Evolutionary conservation across 2,113 vertebrate species (phyloP).

Genomic region (Thryonomys swinderianus): DNA sequence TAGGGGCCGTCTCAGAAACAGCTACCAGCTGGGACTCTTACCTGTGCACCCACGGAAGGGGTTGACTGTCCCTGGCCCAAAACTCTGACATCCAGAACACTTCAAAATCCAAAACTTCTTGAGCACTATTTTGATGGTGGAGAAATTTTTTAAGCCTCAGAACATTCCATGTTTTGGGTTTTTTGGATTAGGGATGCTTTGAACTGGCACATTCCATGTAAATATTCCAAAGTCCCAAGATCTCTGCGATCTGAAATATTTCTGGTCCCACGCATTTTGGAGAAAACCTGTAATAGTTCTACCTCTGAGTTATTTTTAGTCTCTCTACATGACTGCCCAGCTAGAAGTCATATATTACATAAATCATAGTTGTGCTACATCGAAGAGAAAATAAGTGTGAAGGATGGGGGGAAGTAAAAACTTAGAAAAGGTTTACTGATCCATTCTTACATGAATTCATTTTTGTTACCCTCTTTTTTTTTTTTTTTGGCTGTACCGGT

Average conservation of each 20-base stretch:
- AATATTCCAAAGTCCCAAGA: background rate
- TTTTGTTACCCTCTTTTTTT: background rate
- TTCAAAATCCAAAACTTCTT: background rate
- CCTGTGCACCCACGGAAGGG: background rate
- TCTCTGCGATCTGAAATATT: background rate
- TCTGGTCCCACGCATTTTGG: background rate
- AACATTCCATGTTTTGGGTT: background rate
- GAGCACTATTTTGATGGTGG: background rate
- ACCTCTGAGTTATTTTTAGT: background rate
- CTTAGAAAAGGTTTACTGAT: background rate
- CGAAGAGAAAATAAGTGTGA: background rate
- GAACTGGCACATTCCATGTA: background rate
- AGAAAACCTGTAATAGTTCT: background rate
- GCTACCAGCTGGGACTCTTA: background rate
- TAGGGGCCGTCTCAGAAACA: background rate
- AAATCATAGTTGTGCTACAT: background rate
- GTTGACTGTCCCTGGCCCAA: background rate
- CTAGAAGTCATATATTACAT: background rate
- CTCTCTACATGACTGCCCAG: background rate
- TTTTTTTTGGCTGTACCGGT: too few relatives aligned
- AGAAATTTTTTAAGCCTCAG: background rate
- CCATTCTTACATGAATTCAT: background rate
- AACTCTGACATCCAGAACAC: background rate
- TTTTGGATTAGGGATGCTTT: background rate
- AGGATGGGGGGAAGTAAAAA: background rate